Evolutionary conservation across 2,797 vertebrate genomes (phyloP), one percentile per base, ranked within the genome.

Genomic region (Xiphophorus birchmanni): DNA sequence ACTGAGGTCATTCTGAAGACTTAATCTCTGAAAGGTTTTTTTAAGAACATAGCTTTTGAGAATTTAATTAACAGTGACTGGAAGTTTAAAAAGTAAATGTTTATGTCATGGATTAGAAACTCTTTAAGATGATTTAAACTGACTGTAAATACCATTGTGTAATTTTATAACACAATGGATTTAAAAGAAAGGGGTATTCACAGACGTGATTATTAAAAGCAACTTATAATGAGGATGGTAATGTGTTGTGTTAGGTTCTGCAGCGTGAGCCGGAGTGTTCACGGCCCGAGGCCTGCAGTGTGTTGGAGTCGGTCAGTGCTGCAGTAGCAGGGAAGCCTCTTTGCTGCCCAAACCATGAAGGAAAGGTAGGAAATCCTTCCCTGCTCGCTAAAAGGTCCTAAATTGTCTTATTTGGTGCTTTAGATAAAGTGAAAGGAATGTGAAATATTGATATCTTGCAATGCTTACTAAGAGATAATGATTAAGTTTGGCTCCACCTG

Each of bases 341-440:
- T 75, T 97, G 96, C 94, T 99, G 98, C 92, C 98, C 98, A 23
- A 99, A 99, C 95, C 96, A 96, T 0, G 95, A 95, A 81, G 96
- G 96, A 50, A 95, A 96, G 93, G 96, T 96, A 74, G 26, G 82
- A 80, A 81, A 35, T 72, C 26, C 32, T 42, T 74, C 18, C 77
- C 3, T 60, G n/a, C 29, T 8, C 26, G 12, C 50, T 15, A 50
- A 58, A 79, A 37, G 1, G 5, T 4, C 6, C 29, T 21, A 1
- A 6, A 1, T 23, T 26, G 2, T 50, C 42, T 52, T 18, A 4
- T 82, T 74, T 80, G 17, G 8, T 42, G 21, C 12, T 45, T 13
- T 3, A 47, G 37, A 65, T n/a, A 56, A 18, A 35, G 17, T 45
- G 37, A 78, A n/a, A 80, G 0, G 29, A 4, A 45, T 12, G 12